phyloP scores from a whole-genome alignment of 2,113 vertebrate genomes.

The Stigmatopora argus region DNA sequence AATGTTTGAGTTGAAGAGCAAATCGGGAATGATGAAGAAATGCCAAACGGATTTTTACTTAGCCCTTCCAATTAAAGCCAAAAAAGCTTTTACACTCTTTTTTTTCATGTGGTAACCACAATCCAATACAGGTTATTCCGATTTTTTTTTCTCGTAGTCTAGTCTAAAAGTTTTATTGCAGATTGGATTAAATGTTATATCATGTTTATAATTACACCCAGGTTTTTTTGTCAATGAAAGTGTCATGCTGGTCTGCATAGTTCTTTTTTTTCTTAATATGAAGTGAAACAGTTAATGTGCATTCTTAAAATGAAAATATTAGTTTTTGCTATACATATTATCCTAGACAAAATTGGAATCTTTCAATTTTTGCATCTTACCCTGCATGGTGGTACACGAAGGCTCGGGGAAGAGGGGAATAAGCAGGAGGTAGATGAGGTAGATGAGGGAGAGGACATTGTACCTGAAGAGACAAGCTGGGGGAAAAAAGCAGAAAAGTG shows the following conservation, averaged over 20 bases:
- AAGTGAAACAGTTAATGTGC: too few relatives aligned
- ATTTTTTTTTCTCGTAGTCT: neutral
- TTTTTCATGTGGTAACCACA: neutral
- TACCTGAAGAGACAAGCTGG: slow-evolving; percentile 95
- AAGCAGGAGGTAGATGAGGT: slow-evolving; percentile 98
- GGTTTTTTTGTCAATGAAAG: too few relatives aligned
- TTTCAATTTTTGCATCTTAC: slow-evolving; percentile 67
- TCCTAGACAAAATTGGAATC: too few relatives aligned
- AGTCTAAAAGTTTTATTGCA: slow-evolving; percentile 13
- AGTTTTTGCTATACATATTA: too few relatives aligned
- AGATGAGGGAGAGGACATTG: slow-evolving; percentile 95
- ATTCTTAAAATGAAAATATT: too few relatives aligned
- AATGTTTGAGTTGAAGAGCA: neutral
- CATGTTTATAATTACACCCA: slow-evolving; percentile 45
- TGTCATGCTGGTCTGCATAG: too few relatives aligned
- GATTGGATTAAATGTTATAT: slow-evolving; percentile 12
- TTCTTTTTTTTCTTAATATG: too few relatives aligned
- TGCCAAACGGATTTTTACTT: neutral
- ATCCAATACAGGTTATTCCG: neutral
- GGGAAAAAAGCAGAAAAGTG: slow-evolving; percentile 15
- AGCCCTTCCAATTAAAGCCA: neutral
- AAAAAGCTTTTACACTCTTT: neutral
- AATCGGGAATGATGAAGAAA: neutral
- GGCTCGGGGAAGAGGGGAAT: slow-evolving; percentile 94
- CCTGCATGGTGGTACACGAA: slow-evolving; percentile 88